A percentile compares a stretch with the other conserved stretches of the same genome.
Evolutionary conservation across 2,113 vertebrate genomes (phyloP).

Genomic region (Microtus montanus): DNA sequence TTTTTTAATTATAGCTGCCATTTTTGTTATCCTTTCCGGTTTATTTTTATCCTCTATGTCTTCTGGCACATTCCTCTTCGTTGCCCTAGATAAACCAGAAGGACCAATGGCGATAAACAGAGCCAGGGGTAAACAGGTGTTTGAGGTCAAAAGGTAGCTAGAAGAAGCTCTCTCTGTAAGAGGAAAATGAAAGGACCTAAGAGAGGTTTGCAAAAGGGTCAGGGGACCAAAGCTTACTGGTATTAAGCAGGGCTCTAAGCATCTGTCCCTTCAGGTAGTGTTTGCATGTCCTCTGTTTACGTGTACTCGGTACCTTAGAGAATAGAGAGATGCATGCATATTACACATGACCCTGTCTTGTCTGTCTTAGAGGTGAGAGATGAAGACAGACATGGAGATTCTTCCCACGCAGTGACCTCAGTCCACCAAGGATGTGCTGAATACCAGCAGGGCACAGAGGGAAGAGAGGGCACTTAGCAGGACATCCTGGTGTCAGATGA

Average conservation of each 20-base stretch:
- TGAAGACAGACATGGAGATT: not conserved
- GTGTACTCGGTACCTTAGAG: not conserved
- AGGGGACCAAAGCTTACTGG: not conserved
- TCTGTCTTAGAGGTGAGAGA: not conserved
- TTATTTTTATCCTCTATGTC: conserved; percentile 59
- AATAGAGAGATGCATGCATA: not conserved
- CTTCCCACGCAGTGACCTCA: not conserved
- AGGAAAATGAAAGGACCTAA: not conserved
- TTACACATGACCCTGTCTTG: not conserved
- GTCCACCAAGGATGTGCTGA: not conserved
- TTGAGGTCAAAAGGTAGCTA: not conserved
- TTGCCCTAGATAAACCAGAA: conserved; percentile 51
- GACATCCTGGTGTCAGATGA: not conserved
- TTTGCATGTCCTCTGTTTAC: not conserved
- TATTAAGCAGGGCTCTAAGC: not conserved
- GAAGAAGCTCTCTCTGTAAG: not conserved
- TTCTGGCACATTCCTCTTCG: conserved; percentile 42
- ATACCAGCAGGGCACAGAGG: not conserved
- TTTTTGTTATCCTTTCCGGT: conserved; percentile 23
- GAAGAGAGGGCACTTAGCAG: not conserved
- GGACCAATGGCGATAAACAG: not conserved
- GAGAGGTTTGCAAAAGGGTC: not conserved
- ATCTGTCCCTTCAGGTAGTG: not conserved
- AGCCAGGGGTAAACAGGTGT: not conserved
- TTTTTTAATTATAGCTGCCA: conserved; percentile 26